phyloP scores from a whole-genome alignment of 2,797 vertebrate species.

The Onychomys arenicola region DNA sequence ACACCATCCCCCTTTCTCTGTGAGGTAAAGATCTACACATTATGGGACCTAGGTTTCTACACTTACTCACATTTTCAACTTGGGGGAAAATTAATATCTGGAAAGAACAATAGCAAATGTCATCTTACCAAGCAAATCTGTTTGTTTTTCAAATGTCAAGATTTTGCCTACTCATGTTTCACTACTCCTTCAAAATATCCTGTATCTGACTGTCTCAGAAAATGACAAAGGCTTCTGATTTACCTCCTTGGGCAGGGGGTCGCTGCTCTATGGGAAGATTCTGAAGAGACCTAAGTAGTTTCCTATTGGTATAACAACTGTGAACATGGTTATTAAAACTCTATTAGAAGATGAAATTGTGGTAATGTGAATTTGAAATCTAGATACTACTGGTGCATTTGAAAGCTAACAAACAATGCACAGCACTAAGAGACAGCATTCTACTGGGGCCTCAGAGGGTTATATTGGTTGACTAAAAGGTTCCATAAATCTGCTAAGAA shows the following conservation, averaged over 20 bases:
- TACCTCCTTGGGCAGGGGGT: neutral
- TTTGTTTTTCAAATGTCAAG: slow-evolving; percentile 52
- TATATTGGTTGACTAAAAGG: neutral
- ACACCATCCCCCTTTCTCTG: neutral
- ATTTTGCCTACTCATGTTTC: neutral
- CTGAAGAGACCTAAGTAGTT: slow-evolving; percentile 22
- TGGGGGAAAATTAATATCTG: neutral
- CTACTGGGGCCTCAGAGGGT: neutral
- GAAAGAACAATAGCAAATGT: neutral
- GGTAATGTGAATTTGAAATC: neutral
- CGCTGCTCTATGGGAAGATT: neutral
- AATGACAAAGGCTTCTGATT: neutral
- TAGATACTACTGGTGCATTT: neutral
- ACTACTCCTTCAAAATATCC: slow-evolving; percentile 5
- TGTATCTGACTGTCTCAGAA: neutral
- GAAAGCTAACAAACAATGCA: neutral
- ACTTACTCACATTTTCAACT: neutral
- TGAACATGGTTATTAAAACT: neutral
- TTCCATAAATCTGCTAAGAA: neutral
- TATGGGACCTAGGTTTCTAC: neutral
- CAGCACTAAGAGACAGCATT: neutral
- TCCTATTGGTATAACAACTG: neutral
- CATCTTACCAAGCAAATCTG: neutral
- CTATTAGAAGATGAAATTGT: slow-evolving; percentile 16
- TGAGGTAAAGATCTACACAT: too few species aligned